Percentiles rank a stretch among this genome's conserved stretches.
phyloP scores from a whole-genome alignment of 1,140 invertebrate species.

The Pseudomyrmex sp. region DNA sequence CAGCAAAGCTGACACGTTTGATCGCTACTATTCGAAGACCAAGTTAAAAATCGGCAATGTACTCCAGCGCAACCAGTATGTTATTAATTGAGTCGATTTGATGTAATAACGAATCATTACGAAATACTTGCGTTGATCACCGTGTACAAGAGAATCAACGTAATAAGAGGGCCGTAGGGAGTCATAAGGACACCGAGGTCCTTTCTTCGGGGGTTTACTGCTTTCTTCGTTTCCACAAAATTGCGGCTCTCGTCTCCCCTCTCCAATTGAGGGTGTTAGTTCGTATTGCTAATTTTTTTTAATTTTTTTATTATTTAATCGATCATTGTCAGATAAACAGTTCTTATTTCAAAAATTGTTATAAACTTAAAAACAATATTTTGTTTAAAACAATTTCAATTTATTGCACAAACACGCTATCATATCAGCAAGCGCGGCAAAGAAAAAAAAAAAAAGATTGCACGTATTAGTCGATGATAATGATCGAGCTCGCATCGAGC shows the following conservation, averaged over 20 bases:
- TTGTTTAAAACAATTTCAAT: neutral
- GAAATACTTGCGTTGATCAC: conserved; percentile 82
- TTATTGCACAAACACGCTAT: neutral
- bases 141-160: conserved; percentile 81
- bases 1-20: neutral
- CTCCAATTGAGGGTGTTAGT: conserved; percentile 77
- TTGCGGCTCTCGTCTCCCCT: no score
- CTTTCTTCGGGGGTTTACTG: conserved; percentile 83
- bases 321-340: neutral
- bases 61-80: neutral
- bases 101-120: conserved; percentile 71
- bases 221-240: conserved; percentile 75
- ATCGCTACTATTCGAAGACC: neutral
- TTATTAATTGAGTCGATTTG: conserved; percentile 69
- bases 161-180: conserved; percentile 83
- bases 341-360: neutral
- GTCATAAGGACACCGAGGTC: conserved; percentile 74
- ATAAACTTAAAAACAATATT: neutral
- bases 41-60: neutral
- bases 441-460: conserved; percentile 5
- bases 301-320: neutral
- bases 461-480: conserved; percentile 18
- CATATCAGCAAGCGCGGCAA: neutral
- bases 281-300: neutral
- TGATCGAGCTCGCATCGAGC: conserved; percentile 38